A percentile compares a stretch with the other conserved stretches of the same genome.
These are phyloP conservation scores for Nerophis lumbriciformis DNA, from an alignment of 2,113 vertebrate species.

Conservation along the genomic window DNA sequence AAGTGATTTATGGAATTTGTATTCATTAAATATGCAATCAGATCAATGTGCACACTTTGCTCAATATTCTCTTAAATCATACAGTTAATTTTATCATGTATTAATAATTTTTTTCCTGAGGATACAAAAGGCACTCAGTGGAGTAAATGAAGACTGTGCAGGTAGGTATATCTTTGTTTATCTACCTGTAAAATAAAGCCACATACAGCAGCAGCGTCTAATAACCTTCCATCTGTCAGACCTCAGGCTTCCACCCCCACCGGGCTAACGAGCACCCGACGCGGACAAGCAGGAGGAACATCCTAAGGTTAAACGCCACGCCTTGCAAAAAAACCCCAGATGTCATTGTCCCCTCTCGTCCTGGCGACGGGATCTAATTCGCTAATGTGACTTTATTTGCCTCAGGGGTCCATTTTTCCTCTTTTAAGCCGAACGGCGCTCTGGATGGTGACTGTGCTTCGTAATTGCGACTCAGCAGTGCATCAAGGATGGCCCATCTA, in stretches of 20 bases:
- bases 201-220: not conserved
- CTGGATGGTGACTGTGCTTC: not conserved
- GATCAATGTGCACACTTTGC: too few relatives aligned
- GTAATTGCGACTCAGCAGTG: constrained; percentile 4
- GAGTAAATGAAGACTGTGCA: too few relatives aligned
- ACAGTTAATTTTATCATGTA: too few relatives aligned
- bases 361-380: constrained; percentile 3
- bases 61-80: too few relatives aligned
- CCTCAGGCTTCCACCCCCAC: not conserved
- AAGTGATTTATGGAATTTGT: too few relatives aligned
- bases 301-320: not conserved
- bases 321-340: not conserved
- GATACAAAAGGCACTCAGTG: not conserved
- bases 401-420: constrained; percentile 4
- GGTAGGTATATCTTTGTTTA: not conserved
- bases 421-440: not conserved
- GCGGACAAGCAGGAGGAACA: not conserved
- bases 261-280: not conserved
- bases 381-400: constrained; percentile 4
- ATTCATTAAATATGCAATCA: too few relatives aligned
- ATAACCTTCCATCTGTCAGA: not conserved
- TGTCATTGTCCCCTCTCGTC: not conserved
- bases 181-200: not conserved
- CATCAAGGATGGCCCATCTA: constrained; percentile 3
- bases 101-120: not conserved